A percentile compares a stretch with the other conserved stretches of the same genome.
Evolutionary conservation across 2,113 vertebrate species (phyloP).

Genomic region (Chauna torquata): DNA sequence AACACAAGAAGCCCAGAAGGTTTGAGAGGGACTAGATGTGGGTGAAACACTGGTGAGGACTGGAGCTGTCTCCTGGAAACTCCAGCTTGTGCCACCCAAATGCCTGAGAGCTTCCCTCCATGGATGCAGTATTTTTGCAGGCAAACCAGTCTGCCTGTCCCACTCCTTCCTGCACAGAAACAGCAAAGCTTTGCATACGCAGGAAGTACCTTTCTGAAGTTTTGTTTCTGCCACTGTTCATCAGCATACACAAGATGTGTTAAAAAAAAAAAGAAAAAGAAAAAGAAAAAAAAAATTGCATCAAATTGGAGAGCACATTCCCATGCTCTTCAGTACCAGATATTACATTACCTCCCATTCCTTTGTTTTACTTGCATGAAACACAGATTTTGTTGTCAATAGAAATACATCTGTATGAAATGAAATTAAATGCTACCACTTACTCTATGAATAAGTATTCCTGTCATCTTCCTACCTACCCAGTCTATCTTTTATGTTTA

Average conservation of each 20-base stretch:
- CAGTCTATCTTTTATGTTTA: neutral
- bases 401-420: neutral
- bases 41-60: neutral
- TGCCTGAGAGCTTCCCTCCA: neutral
- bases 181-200: neutral
- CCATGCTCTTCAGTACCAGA: neutral
- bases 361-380: neutral
- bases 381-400: neutral
- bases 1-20: neutral
- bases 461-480: neutral
- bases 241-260: neutral
- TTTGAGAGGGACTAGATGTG: neutral
- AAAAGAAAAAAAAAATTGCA: neutral
- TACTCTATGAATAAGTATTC: neutral
- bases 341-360: neutral
- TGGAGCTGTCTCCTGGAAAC: neutral
- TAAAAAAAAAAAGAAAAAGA: neutral
- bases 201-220: neutral
- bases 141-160: neutral
- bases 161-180: neutral
- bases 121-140: neutral
- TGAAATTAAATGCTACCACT: neutral
- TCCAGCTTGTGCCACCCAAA: neutral
- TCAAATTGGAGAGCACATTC: neutral
- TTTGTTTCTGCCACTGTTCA: neutral